phyloP scores from a whole-genome alignment of 2,888 invertebrate genomes.

The Eupithecia subfuscata region DNA sequence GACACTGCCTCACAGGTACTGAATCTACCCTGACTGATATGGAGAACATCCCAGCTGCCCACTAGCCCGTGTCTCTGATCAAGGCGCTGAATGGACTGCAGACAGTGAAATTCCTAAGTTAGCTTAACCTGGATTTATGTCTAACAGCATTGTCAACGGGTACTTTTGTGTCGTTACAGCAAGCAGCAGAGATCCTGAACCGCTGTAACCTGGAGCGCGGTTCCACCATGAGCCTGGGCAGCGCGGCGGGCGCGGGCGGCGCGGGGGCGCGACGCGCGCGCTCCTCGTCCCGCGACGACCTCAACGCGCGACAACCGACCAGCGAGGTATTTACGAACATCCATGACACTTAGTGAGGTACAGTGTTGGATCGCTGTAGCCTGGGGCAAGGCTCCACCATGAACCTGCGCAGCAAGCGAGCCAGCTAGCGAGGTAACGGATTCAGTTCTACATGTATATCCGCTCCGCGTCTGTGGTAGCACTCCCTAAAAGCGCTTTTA shows the following conservation, averaged over 20 bases:
- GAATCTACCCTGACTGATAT: conserved; percentile 59
- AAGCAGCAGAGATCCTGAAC: conserved; percentile 89
- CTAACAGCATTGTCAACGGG: conserved; percentile 41
- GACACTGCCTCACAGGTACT: conserved; percentile 84
- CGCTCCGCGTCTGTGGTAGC: too few species aligned
- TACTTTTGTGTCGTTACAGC: conserved; percentile 38
- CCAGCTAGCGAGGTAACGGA: not conserved
- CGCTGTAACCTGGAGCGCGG: conserved; percentile 83
- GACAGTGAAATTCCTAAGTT: too few species aligned
- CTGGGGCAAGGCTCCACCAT: not conserved
- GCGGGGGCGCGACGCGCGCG: conserved; percentile 57
- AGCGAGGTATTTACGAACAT: not conserved
- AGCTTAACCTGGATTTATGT: too few species aligned
- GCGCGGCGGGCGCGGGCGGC: conserved; percentile 48
- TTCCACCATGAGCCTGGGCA: conserved; percentile 76
- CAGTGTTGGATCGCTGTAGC: not conserved
- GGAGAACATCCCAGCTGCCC: conserved; percentile 95
- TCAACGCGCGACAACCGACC: conserved; percentile 39
- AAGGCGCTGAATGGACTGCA: conserved; percentile 98
- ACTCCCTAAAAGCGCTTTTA: too few species aligned
- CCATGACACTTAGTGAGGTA: not conserved
- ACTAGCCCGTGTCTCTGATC: conserved; percentile 96
- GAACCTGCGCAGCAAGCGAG: not conserved
- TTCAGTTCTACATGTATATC: not conserved
- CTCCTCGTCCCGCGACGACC: conserved; percentile 60